phyloP scores from a whole-genome alignment of 1,140 invertebrate genomes.

The Euborellia annulipes region DNA sequence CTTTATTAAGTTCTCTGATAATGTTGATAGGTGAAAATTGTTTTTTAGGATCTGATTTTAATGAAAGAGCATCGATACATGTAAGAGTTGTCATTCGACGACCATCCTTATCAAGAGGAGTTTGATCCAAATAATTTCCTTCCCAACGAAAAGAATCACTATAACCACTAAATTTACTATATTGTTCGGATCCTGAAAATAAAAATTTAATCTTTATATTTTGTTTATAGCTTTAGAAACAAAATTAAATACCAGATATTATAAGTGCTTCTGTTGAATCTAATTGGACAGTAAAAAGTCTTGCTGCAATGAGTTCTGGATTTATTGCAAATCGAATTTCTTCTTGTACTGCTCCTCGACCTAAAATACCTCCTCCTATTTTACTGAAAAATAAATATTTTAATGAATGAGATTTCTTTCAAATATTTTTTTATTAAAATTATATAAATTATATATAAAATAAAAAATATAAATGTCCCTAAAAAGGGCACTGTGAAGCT shows the following conservation, averaged over 20 bases:
- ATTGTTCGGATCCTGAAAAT: constrained; percentile 57
- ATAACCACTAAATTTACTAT: constrained; percentile 77
- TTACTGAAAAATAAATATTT: constrained; percentile 33
- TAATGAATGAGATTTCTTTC: too few relatives aligned
- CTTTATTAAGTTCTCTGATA: constrained; percentile 72
- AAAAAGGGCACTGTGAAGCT: too few relatives aligned
- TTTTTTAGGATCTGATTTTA: constrained; percentile 28
- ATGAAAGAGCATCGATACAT: constrained; percentile 78
- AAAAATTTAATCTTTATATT: too few relatives aligned
- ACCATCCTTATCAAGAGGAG: constrained; percentile 54
- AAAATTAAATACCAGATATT: constrained; percentile 45
- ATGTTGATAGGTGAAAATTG: constrained; percentile 45
- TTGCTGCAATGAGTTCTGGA: constrained; percentile 78
- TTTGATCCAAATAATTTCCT: constrained; percentile 53
- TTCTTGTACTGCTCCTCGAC: constrained; percentile 86
- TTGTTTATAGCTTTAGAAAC: too few relatives aligned
- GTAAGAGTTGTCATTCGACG: constrained; percentile 61
- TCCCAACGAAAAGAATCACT: constrained; percentile 61
- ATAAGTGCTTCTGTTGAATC: constrained; percentile 71
- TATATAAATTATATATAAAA: too few relatives aligned
- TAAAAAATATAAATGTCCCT: too few relatives aligned
- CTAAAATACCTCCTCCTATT: constrained; percentile 82
- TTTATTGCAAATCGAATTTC: constrained; percentile 95
- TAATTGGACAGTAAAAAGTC: constrained; percentile 76
- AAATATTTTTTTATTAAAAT: constrained; percentile 1